Conservation (phyloP, 2,888 invertebrate genomes). For the Ptilodon capucinus region DNA sequence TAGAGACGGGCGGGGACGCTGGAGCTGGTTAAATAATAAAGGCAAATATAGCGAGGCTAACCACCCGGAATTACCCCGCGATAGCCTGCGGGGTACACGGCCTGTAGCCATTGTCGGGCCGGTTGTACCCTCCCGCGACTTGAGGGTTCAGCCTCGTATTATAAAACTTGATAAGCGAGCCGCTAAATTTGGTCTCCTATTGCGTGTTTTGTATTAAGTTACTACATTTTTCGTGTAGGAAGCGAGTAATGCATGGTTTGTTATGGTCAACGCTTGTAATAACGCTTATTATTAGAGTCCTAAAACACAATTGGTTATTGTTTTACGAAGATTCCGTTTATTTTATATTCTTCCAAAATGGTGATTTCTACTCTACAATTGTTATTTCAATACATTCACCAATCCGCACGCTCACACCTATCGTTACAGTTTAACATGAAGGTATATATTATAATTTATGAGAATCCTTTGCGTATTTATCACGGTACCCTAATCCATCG, state of each 20-base stretch:
- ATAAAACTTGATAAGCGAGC: not conserved
- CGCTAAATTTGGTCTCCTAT: not conserved
- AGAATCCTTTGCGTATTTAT: too few relatives aligned
- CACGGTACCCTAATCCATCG: too few relatives aligned
- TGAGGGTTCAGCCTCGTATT: not conserved
- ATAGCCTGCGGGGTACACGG: not conserved
- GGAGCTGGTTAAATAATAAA: not conserved
- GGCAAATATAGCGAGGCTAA: not conserved
- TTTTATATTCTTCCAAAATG: too few relatives aligned
- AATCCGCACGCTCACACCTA: too few relatives aligned
- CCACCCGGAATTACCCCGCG: not conserved
- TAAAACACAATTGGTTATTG: too few relatives aligned
- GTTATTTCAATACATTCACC: too few relatives aligned
- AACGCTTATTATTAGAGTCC: too few relatives aligned
- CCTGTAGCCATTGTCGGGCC: not conserved
- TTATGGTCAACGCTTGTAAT: too few relatives aligned
- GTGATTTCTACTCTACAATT: too few relatives aligned
- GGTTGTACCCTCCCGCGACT: not conserved
- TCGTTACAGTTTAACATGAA: too few relatives aligned
- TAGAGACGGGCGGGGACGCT: not conserved
- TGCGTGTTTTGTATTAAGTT: not conserved
- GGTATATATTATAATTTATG: too few relatives aligned
- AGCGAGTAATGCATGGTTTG: not conserved
- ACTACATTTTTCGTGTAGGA: not conserved
- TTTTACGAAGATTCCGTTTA: too few relatives aligned